Base-by-base conservation (phyloP, 2,113 vertebrate genomes). In the Embiotoca jacksoni region DNA sequence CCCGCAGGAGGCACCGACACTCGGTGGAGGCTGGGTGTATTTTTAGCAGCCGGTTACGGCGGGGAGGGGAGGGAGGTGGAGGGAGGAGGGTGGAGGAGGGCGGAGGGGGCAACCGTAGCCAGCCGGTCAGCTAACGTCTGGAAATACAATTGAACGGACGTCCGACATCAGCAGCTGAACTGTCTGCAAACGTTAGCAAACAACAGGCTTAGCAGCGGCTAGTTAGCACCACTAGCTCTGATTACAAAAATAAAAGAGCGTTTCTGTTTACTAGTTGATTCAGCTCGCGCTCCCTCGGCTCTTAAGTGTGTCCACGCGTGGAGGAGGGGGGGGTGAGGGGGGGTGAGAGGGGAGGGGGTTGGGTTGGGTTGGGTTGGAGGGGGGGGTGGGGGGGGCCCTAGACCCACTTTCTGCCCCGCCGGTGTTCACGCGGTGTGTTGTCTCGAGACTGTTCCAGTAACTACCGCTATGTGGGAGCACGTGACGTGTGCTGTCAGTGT, bases 11-110 rank as follows among this genome's bases (percentile, higher is more conserved):
- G 37, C 64, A 71, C 72, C 61, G 30, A 70, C 70, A 60, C 56
- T 82, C 46, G 54, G 50, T 64, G 49, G 60, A 68, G 68, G 74
- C 75, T 23, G 53, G 63, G 60, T 52, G 53, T 95, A 95, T 93
- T 95, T 94, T 92, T 94, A 94, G 94, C 70, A 81, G 55, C 65
- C 49, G 65, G 49, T n/a, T 23, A 23, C 23, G 23, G 23, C 23
- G 23, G 23, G 23, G 23, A 23, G 23, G 23, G 23, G 23, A 23
- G 23, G 23, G 23, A n/a, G n/a, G n/a, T n/a, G n/a, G 23, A 23
- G 23, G 23, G 23, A 23, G 23, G 23, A 23, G 23, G 23, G 23
- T 23, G 23, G 23, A 23, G 23, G 23, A 23, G 23, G 23, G 23
- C 1, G 23, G 23, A 23, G 23, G 23, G 23, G 23, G 23, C 23